Conservation (phyloP, 2,888 invertebrate species). For the Anodontia alba region DNA sequence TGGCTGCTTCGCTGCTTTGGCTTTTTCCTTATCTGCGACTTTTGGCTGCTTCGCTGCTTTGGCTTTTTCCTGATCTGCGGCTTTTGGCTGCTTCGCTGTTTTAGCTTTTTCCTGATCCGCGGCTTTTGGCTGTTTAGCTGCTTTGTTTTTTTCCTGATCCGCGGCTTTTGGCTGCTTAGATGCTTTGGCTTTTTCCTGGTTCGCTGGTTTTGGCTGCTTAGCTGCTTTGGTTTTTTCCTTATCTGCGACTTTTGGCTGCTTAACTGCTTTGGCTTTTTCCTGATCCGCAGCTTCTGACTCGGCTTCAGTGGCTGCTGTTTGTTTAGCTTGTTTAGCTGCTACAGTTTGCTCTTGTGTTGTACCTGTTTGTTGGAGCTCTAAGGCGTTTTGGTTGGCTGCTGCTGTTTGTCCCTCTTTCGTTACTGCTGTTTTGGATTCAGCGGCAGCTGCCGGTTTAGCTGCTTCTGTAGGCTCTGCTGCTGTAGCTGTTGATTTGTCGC, state of each 20-base stretch:
- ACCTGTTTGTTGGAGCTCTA: not conserved
- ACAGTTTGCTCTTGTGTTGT: not conserved
- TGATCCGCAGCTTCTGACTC: not conserved
- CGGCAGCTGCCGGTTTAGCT: not conserved
- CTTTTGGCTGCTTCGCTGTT: not conserved
- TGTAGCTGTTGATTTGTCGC: not conserved
- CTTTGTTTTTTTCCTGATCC: not conserved
- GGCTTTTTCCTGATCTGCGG: not conserved
- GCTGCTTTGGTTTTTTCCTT: not conserved
- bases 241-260: not conserved
- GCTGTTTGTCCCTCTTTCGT: not conserved
- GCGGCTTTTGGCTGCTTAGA: not conserved
- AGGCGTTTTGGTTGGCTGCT: not conserved
- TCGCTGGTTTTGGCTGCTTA: not conserved
- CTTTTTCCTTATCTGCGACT: not conserved
- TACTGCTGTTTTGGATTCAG: not conserved
- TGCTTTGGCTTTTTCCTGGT: not conserved
- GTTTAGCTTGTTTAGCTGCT: not conserved
- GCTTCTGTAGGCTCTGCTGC: not conserved
- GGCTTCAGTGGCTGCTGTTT: not conserved
- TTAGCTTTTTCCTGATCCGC: not conserved
- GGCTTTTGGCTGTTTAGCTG: not conserved
- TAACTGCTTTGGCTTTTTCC: not conserved
- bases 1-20: not conserved
- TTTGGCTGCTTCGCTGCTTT: not conserved